Conservation (phyloP, 2,888 invertebrate species). For the Xylota segnis region DNA sequence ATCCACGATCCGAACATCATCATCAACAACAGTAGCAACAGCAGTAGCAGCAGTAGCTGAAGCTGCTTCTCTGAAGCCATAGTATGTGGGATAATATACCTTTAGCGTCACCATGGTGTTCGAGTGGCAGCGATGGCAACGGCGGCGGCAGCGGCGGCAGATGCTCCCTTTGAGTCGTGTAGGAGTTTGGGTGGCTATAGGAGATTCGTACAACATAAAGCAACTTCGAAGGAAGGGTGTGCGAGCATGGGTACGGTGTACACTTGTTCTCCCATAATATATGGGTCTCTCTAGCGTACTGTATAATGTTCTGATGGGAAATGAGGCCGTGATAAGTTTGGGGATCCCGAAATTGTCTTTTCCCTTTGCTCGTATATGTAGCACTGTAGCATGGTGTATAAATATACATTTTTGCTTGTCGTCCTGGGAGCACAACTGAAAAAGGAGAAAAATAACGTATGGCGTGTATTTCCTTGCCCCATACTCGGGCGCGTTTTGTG, state of each 20-base stretch:
- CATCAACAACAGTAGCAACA: slow-evolving; percentile 80
- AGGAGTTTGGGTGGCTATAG: slow-evolving; percentile 74
- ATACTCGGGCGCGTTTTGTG: slow-evolving; percentile 45
- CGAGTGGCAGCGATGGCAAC: slow-evolving; percentile 59
- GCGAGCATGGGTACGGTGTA: slow-evolving; percentile 68
- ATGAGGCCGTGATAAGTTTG: slow-evolving; percentile 84
- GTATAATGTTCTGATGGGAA: slow-evolving; percentile 84
- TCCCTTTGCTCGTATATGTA: slow-evolving; percentile 77
- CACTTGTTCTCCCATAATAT: slow-evolving; percentile 77
- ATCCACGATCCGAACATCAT: slow-evolving; percentile 83
- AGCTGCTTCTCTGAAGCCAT: slow-evolving; percentile 66
- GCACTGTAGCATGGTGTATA: slow-evolving; percentile 45
- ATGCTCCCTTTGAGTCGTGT: slow-evolving; percentile 74
- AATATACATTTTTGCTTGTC: slow-evolving; percentile 71
- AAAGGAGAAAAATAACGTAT: slow-evolving; percentile 55
- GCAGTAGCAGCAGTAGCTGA: slow-evolving; percentile 60
- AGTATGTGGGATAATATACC: slow-evolving; percentile 73
- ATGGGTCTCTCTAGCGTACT: slow-evolving; percentile 82
- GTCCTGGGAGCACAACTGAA: slow-evolving; percentile 60
- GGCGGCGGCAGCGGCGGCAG: slow-evolving; percentile 49
- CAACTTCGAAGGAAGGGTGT: slow-evolving; percentile 73
- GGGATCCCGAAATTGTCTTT: slow-evolving; percentile 84
- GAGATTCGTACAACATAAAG: slow-evolving; percentile 74
- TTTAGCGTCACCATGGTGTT: slow-evolving; percentile 75
- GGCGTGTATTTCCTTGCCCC: slow-evolving; percentile 36